Percentiles rank a stretch among this genome's conserved stretches.
Conservation (phyloP, 2,888 invertebrate species). For the Rhamnusium bicolor region DNA sequence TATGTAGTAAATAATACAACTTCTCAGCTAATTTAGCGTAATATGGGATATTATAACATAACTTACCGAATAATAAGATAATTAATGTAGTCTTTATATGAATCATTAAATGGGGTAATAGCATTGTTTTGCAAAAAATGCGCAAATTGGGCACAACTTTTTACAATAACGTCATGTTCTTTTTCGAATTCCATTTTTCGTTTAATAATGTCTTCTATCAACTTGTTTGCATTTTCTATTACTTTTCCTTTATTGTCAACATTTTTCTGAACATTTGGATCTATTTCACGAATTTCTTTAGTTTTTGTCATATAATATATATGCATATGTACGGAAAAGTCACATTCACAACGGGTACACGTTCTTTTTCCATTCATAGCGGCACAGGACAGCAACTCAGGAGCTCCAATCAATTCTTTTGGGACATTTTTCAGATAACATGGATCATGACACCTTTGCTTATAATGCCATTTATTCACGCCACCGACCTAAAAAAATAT, state of each 20-base stretch:
- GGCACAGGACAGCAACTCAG: conserved; percentile 60
- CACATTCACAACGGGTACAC: conserved; percentile 61
- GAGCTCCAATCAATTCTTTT: conserved; percentile 62
- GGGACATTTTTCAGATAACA: conserved; percentile 64
- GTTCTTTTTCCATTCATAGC: conserved; percentile 57
- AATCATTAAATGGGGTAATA: conserved; percentile 64
- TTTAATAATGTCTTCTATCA: conserved; percentile 54
- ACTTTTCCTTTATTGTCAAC: conserved; percentile 57
- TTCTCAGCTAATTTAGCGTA: too few species aligned
- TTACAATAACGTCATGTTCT: conserved; percentile 60
- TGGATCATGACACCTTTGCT: conserved; percentile 65
- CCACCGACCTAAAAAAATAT: conserved; percentile 59
- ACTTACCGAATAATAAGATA: conserved; percentile 63
- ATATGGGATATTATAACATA: background rate
- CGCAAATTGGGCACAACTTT: conserved; percentile 63
- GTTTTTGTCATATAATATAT: conserved; percentile 65
- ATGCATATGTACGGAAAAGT: conserved; percentile 65
- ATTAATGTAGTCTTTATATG: conserved; percentile 63
- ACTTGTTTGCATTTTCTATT: conserved; percentile 47
- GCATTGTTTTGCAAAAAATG: conserved; percentile 65
- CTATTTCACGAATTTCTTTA: conserved; percentile 55
- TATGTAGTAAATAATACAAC: too few species aligned
- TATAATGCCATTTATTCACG: conserved; percentile 62
- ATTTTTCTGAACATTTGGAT: conserved; percentile 55
- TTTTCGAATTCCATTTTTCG: conserved; percentile 54